Base-by-base conservation (phyloP, 1,140 invertebrate species). In the Lanistes nyassanus region DNA sequence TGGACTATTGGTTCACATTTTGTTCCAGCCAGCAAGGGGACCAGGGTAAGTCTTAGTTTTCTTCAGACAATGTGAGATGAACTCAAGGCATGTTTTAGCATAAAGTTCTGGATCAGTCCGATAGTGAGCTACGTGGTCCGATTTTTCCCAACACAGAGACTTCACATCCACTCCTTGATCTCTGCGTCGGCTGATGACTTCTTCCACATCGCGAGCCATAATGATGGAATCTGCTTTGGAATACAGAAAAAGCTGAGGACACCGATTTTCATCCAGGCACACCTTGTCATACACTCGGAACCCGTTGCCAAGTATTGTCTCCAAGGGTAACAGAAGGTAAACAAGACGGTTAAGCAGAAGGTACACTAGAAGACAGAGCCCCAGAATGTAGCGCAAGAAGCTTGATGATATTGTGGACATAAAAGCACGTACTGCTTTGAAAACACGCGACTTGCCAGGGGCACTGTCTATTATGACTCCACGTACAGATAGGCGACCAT, bases 401-500 rank as follows among this genome's bases (percentile, higher is more conserved):
- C 81, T 84, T 39, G 81, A 75, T 89, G 87, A 55, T 85, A 89
- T 79, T 89, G 91, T 69, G 89, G 90, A 19, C 90, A 83, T 83
- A 76, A 85, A 87, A 3, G 93, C 93, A 78, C 89, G 88, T 76
- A 91, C 92, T 19, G 93, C 85, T 21, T 90, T 90, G 7, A 88
- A 79, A 29, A 94, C 81, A 65, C 92, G 90, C 56, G 92, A 87
- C 81, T 92, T 91, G 0, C 93, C 93, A 0, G 94, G 94, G 16
- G 92, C 92, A 70, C 94, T 94, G 83, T 95, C 94, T 83, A 94
- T 94, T 69, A 95, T 93, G 3, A 93, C 92, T 19, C 94, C 94
- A 79, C 92, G 92, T 4, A 95, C 90, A 87, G 93, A 79, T 47
- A 91, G 88, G 56, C 89, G 91, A n/a, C 80, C 76, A 39, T 78